phyloP scores from a whole-genome alignment of 2,113 vertebrate species.

The Sphyrna mokarran region DNA sequence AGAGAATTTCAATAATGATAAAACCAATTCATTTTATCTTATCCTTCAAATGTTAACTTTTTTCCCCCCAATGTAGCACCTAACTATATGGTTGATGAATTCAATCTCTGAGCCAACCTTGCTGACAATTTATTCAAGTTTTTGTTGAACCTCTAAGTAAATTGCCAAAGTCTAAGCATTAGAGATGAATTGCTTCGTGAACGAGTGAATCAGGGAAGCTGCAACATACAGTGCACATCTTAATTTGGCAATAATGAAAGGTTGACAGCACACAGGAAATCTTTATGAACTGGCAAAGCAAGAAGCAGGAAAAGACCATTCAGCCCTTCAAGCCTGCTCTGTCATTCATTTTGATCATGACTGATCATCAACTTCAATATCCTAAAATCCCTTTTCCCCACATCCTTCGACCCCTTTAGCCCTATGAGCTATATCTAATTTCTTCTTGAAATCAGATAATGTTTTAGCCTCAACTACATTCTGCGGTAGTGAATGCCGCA shows the following conservation, averaged over 20 bases:
- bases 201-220: background rate
- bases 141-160: background rate
- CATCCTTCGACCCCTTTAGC: too few species aligned
- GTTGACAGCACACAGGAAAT: background rate
- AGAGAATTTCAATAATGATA: background rate
- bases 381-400: too few species aligned
- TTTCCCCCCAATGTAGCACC: background rate
- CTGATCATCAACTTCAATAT: too few species aligned
- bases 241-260: background rate
- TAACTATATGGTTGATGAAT: background rate
- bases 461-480: too few species aligned
- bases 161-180: background rate
- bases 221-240: background rate
- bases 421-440: too few species aligned
- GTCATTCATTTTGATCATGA: too few species aligned
- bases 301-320: background rate
- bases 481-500: too few species aligned
- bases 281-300: background rate
- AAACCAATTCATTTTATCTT: background rate
- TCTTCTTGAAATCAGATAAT: too few species aligned
- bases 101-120: background rate
- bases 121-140: background rate
- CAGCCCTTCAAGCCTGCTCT: too few species aligned
- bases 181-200: background rate
- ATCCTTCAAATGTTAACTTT: background rate